Percentiles rank a stretch among this genome's conserved stretches.
Conservation (phyloP, 92 coral and sea anemone species). For the Virgularia gustaviana region DNA sequence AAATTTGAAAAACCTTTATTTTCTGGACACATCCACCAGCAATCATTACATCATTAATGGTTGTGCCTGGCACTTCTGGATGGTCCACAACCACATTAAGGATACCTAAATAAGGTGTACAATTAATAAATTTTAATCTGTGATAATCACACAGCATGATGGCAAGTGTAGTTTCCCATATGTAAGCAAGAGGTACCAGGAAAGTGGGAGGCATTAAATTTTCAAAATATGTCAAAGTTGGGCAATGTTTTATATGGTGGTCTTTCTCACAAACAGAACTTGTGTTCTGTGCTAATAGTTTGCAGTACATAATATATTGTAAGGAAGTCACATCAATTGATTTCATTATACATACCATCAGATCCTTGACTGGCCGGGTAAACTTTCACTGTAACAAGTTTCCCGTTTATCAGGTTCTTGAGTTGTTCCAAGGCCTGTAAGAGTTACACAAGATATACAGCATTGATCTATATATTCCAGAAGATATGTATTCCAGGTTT, state of each 20-base stretch:
- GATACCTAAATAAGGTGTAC: slow-evolving; percentile 3
- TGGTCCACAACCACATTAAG: background rate
- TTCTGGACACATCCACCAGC: slow-evolving; percentile 31
- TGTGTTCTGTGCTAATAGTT: background rate
- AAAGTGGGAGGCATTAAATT: background rate
- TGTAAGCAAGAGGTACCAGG: too few relatives aligned
- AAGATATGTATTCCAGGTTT: background rate
- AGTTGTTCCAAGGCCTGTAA: slow-evolving; percentile 26
- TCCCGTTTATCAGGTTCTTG: slow-evolving; percentile 10
- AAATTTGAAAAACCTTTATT: slow-evolving; percentile 19
- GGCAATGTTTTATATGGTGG: background rate
- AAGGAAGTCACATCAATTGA: background rate
- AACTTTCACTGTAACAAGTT: slow-evolving; percentile 11
- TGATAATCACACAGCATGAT: too few relatives aligned
- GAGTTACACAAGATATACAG: background rate
- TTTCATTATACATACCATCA: slow-evolving; percentile 3
- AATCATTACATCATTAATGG: slow-evolving; percentile 11
- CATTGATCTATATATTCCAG: background rate
- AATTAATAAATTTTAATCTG: background rate
- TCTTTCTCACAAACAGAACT: background rate
- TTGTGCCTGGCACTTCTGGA: slow-evolving; percentile 7
- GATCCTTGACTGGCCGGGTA: background rate
- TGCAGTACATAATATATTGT: too few relatives aligned
- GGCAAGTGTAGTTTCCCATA: too few relatives aligned
- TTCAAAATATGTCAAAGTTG: too few relatives aligned